Percentiles rank a stretch among this genome's conserved stretches.
These are phyloP conservation scores for Neopelma chrysocephalum DNA, from an alignment of 2,797 vertebrate genomes.

Conservation along the genomic window DNA sequence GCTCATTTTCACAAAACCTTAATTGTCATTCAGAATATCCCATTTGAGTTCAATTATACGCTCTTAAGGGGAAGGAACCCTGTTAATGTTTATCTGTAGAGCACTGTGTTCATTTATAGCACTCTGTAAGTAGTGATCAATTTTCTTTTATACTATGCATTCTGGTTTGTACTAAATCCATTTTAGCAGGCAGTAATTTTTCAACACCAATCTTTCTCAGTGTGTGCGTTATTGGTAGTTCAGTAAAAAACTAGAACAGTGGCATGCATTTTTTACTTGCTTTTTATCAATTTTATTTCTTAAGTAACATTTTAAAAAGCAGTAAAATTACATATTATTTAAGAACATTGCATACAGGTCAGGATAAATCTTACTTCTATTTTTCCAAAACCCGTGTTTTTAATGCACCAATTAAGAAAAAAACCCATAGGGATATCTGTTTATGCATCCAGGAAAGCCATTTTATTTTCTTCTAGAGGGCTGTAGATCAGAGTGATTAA, in stretches of 20 bases:
- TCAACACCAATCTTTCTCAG: slow-evolving; percentile 27
- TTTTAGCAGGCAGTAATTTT: slow-evolving; percentile 59
- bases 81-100: slow-evolving; percentile 61
- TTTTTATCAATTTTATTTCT: slow-evolving; percentile 46
- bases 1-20: slow-evolving; percentile 53
- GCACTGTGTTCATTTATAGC: slow-evolving; percentile 56
- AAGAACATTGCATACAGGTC: background rate
- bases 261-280: background rate
- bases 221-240: slow-evolving; percentile 36
- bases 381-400: background rate
- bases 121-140: slow-evolving; percentile 42
- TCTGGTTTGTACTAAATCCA: slow-evolving; percentile 46
- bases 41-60: slow-evolving; percentile 57
- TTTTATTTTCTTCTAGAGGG: background rate
- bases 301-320: slow-evolving; percentile 25
- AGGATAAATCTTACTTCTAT: background rate
- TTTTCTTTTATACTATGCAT: slow-evolving; percentile 39
- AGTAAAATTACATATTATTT: background rate
- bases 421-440: background rate
- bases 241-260: slow-evolving; percentile 4
- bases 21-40: slow-evolving; percentile 43
- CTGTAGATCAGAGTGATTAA: background rate
- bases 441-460: background rate
- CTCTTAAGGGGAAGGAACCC: slow-evolving; percentile 54
- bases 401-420: background rate